phyloP scores from a whole-genome alignment of 1,140 invertebrate species.

The Lasioglossum albipes region DNA sequence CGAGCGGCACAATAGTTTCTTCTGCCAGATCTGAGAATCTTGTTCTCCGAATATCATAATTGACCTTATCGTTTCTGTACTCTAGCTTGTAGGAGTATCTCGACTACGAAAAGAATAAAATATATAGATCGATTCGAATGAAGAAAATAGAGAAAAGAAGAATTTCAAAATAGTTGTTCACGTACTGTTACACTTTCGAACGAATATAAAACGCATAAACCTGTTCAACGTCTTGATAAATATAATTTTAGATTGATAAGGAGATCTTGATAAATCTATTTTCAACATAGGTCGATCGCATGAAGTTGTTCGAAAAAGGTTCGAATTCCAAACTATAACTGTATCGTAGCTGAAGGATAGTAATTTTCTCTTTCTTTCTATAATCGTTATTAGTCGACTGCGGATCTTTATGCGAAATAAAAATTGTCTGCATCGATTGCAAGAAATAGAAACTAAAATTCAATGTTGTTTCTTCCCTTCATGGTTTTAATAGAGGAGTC shows the following conservation, averaged over 20 bases:
- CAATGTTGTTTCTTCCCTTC: too few relatives aligned
- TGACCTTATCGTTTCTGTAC: background rate
- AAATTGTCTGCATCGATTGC: too few relatives aligned
- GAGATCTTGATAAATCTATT: constrained; percentile 13
- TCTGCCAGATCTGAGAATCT: too few relatives aligned
- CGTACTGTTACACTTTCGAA: constrained; percentile 9
- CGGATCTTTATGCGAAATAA: too few relatives aligned
- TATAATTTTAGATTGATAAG: constrained; percentile 13
- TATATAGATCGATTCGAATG: constrained; percentile 7
- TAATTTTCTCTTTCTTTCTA: background rate
- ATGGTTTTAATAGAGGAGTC: too few relatives aligned
- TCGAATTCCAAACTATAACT: background rate
- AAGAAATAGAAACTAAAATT: too few relatives aligned
- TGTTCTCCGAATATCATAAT: background rate
- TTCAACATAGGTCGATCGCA: constrained; percentile 10
- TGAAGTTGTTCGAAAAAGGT: background rate
- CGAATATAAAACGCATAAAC: background rate
- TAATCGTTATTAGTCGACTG: background rate
- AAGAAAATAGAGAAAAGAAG: background rate
- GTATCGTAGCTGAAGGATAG: background rate
- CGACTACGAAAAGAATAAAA: background rate
- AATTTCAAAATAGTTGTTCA: background rate
- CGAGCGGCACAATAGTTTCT: too few relatives aligned
- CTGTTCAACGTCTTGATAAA: background rate
- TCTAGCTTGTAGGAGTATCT: background rate